Conservation (phyloP, 2,113 vertebrate species). For the Syngnathus floridae region DNA sequence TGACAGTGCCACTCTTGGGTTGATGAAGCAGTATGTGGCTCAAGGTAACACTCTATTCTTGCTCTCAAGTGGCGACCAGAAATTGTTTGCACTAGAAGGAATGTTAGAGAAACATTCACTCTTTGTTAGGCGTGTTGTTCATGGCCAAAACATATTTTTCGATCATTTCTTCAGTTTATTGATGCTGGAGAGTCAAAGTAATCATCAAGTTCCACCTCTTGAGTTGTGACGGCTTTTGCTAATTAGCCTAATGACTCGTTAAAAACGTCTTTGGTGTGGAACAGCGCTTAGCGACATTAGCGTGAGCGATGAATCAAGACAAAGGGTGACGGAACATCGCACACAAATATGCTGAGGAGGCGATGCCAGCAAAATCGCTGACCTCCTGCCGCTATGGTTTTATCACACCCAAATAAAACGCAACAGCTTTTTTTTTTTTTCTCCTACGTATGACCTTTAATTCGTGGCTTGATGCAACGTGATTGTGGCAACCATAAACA, state of each 20-base stretch:
- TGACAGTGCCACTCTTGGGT: no score
- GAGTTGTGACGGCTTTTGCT: background rate
- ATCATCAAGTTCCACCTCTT: background rate
- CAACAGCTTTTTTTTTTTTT: background rate
- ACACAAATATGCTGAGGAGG: background rate
- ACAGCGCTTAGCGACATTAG: background rate
- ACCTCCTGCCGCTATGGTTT: background rate
- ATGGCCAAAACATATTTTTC: no score
- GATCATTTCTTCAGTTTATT: no score
- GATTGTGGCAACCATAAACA: background rate
- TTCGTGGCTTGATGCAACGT: background rate
- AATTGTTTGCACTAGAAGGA: no score
- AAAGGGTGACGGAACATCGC: background rate
- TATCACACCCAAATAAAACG: background rate
- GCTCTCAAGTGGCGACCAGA: no score
- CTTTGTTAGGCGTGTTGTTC: no score
- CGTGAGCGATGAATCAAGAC: background rate
- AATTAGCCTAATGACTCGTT: background rate
- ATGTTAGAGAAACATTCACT: no score
- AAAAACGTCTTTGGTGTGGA: background rate
- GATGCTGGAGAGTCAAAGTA: background rate
- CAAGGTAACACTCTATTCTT: no score
- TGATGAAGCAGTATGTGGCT: no score
- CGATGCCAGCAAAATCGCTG: background rate
- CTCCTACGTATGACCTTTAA: background rate